These are phyloP conservation scores for Cyclopterus lumpus DNA, from an alignment of 2,797 vertebrate genomes.

Conservation along the genomic window DNA sequence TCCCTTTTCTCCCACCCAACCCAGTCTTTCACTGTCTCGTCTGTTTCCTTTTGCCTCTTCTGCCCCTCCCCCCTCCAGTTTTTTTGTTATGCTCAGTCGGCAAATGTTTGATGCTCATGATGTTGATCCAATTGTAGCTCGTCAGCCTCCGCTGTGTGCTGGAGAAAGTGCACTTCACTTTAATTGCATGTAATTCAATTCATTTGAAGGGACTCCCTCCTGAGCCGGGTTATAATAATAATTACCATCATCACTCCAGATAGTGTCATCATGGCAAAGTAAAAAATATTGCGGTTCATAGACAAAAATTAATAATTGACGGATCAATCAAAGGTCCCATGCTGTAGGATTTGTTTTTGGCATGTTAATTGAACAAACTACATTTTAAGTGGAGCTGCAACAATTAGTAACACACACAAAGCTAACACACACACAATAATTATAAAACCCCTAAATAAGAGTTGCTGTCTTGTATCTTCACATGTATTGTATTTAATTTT, in stretches of 20 bases:
- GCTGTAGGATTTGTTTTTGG: neutral
- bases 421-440: conserved; percentile 10
- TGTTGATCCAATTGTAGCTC: conserved; percentile 32
- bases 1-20: conserved; percentile 45
- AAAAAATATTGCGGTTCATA: neutral
- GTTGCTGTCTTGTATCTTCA: conserved; percentile 25
- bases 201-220: neutral
- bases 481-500: neutral
- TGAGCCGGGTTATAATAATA: neutral
- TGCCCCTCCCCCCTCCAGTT: conserved; percentile 16
- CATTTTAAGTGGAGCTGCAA: neutral
- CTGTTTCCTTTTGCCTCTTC: conserved; percentile 61
- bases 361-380: neutral
- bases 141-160: conserved; percentile 15
- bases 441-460: conserved; percentile 21
- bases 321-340: neutral
- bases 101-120: conserved; percentile 36
- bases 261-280: neutral
- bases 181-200: neutral
- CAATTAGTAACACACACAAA: neutral
- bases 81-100: conserved; percentile 17
- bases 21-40: conserved; percentile 61
- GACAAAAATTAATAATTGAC: neutral
- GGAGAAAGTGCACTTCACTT: conserved; percentile 7
- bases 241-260: neutral